These are phyloP conservation scores for Euwallacea similis DNA, from an alignment of 1,140 invertebrate genomes.

Conservation along the genomic window DNA sequence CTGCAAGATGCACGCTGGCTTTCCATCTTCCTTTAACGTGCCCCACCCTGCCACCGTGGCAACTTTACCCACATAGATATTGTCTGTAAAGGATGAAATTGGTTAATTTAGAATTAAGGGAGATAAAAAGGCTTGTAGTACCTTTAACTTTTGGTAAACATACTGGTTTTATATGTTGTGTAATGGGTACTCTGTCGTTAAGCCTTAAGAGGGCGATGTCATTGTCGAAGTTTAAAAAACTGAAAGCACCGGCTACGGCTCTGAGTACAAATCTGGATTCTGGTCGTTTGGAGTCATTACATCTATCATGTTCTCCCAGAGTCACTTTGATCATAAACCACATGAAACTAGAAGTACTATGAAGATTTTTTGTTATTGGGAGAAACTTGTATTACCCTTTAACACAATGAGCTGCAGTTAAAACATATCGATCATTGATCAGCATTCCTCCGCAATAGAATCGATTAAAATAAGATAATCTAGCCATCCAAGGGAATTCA, in stretches of 20 bases:
- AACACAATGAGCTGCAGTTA: conserved; percentile 82
- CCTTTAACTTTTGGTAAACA: conserved; percentile 72
- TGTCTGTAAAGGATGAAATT: conserved; percentile 56
- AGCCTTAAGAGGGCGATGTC: conserved; percentile 81
- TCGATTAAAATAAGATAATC: conserved; percentile 76
- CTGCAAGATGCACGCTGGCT: conserved; percentile 76
- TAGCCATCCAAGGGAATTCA: conserved; percentile 83
- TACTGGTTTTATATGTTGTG: conserved; percentile 73
- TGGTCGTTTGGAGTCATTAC: conserved; percentile 66
- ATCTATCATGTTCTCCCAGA: conserved; percentile 82
- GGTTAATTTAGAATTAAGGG: background rate
- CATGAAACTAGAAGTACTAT: conserved; percentile 70
- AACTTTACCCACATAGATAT: conserved; percentile 67
- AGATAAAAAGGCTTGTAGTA: conserved; percentile 43
- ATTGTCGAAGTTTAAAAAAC: conserved; percentile 80
- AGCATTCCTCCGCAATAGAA: conserved; percentile 86
- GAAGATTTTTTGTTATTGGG: background rate
- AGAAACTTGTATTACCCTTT: conserved; percentile 65
- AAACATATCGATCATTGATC: conserved; percentile 78
- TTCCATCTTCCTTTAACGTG: conserved; percentile 76
- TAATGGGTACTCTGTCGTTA: conserved; percentile 74
- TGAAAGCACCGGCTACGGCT: conserved; percentile 75
- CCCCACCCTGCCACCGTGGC: conserved; percentile 85
- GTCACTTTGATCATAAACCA: conserved; percentile 89
- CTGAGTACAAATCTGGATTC: conserved; percentile 76